These are phyloP conservation scores for Cataglyphis cursor DNA, from an alignment of 2,888 invertebrate species.

Conservation along the genomic window DNA sequence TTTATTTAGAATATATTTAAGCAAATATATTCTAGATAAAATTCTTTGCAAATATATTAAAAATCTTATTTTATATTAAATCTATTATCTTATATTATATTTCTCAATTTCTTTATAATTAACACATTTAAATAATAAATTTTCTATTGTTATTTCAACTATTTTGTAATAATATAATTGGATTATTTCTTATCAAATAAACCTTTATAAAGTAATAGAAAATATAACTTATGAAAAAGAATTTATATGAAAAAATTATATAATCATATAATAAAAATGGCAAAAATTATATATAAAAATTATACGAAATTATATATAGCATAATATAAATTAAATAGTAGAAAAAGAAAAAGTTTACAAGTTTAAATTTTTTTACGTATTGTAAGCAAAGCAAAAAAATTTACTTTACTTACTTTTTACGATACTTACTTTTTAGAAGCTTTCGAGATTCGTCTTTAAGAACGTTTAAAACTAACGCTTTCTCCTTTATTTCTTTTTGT, in stretches of 20 bases:
- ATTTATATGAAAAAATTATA: background rate
- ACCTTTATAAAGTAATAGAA: background rate
- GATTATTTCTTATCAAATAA: background rate
- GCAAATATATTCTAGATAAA: background rate
- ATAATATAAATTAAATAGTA: background rate
- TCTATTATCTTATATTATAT: background rate
- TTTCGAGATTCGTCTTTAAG: conserved; percentile 93
- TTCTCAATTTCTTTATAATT: background rate
- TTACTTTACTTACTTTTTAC: conserved; percentile 85
- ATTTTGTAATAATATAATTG: too few species aligned
- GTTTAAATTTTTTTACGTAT: conserved; percentile 75
- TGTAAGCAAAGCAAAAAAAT: background rate
- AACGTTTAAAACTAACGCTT: conserved; percentile 91
- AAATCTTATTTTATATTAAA: background rate
- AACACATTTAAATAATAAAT: conserved; percentile 1
- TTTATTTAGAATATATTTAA: conserved; percentile 8
- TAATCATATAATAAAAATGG: conserved; percentile 11
- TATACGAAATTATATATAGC: background rate
- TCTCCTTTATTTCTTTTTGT: conserved; percentile 92
- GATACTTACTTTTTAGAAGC: conserved; percentile 88
- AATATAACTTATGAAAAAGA: background rate
- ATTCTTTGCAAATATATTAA: background rate
- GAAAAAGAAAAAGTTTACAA: background rate
- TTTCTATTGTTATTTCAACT: background rate
- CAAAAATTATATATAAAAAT: background rate